Evolutionary conservation across 2,888 invertebrate genomes (phyloP).

Genomic region (Drosophila helvetica): DNA sequence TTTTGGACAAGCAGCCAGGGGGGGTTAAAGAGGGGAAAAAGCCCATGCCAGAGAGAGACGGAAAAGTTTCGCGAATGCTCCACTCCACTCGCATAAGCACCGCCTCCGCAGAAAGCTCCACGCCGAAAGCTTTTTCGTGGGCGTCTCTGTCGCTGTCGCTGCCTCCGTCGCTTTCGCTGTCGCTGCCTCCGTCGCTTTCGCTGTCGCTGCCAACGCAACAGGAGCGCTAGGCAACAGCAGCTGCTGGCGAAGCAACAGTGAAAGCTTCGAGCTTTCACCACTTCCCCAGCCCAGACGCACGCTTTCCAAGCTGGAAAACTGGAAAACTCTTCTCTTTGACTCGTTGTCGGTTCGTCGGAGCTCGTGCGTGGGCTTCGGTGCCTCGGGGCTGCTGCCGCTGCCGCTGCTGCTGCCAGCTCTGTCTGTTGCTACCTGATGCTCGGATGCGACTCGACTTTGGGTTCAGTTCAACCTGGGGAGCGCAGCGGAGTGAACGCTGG

Average conservation of each 20-base stretch:
- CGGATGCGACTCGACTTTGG: conserved; percentile 19
- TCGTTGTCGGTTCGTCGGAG: background rate
- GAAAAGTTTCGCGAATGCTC: conserved; percentile 33
- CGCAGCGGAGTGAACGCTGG: conserved; percentile 78
- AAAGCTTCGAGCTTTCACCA: conserved; percentile 53
- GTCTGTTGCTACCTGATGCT: conserved; percentile 78
- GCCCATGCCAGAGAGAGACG: background rate
- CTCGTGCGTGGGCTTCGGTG: background rate
- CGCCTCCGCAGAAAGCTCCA: conserved; percentile 6
- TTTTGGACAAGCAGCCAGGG: conserved; percentile 52
- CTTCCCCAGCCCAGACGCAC: conserved; percentile 58
- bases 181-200: too few species aligned
- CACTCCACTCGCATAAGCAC: conserved; percentile 47
- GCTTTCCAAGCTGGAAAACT: conserved; percentile 35
- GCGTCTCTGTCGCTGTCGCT: conserved; percentile 50
- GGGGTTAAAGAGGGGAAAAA: too few species aligned
- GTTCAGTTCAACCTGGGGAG: conserved; percentile 82
- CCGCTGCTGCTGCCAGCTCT: conserved; percentile 25
- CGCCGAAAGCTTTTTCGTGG: conserved; percentile 65
- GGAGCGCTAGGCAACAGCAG: conserved; percentile 39
- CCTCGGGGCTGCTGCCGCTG: conserved; percentile 2
- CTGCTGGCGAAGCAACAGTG: conserved; percentile 54
- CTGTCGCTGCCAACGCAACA: conserved; percentile 58
- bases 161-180: conserved; percentile 23
- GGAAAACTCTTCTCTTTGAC: background rate